Evolutionary conservation across 2,113 vertebrate species (phyloP).

Genomic region (Hyperopisus bebe): DNA sequence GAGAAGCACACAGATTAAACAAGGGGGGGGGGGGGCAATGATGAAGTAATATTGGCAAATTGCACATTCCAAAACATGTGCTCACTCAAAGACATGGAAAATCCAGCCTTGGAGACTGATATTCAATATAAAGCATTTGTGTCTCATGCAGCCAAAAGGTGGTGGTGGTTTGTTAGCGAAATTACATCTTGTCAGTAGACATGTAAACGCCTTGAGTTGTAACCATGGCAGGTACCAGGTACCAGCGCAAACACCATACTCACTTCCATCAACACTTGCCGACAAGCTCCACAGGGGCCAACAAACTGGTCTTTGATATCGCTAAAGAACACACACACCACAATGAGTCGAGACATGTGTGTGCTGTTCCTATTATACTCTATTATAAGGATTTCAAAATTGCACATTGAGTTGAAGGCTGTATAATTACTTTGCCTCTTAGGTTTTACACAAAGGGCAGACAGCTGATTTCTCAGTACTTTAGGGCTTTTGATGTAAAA

Average conservation of each 20-base stretch:
- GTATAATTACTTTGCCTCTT: background rate
- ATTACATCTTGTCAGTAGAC: background rate
- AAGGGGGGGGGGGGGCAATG: background rate
- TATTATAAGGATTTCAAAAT: background rate
- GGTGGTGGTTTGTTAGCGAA: background rate
- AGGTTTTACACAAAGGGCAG: background rate
- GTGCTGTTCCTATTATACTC: background rate
- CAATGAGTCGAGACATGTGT: background rate
- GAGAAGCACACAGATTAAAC: background rate
- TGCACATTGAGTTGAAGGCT: background rate
- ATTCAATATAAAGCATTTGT: background rate
- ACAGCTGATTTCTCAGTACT: background rate
- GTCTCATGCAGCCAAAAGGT: background rate
- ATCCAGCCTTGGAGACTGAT: background rate
- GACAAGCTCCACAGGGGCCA: conserved; percentile 78
- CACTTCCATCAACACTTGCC: conserved; percentile 92
- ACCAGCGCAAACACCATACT: conserved; percentile 17
- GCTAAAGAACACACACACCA: conserved; percentile 48
- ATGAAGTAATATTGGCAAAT: background rate
- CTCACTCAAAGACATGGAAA: background rate
- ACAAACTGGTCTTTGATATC: conserved; percentile 71
- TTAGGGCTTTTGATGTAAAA: background rate
- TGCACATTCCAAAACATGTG: background rate
- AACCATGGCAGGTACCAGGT: background rate
- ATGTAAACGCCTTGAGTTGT: background rate